A percentile compares a stretch with the other conserved stretches of the same genome.
phyloP scores from a whole-genome alignment of 2,797 vertebrate genomes.

The Columba guinea region DNA sequence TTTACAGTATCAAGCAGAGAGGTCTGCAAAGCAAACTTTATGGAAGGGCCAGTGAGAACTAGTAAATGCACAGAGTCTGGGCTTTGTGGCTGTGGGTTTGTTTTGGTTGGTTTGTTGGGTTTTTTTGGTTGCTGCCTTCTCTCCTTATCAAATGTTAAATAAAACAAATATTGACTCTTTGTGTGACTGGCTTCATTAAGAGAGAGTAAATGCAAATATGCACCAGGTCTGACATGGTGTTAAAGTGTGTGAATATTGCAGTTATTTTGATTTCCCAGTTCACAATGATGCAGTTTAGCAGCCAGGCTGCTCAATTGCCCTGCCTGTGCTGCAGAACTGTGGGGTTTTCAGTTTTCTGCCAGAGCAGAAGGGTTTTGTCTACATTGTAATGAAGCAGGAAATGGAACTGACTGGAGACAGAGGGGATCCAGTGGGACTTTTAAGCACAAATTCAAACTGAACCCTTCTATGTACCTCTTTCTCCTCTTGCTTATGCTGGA shows the following conservation, averaged over 20 bases:
- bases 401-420: not conserved
- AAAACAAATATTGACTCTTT: not conserved
- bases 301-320: not conserved
- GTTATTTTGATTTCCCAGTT: not conserved
- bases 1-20: not conserved
- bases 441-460: not conserved
- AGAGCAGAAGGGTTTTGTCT: not conserved
- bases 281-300: not conserved
- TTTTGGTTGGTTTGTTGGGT: not conserved
- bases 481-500: not conserved
- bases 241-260: not conserved
- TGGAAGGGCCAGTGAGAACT: not conserved
- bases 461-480: not conserved
- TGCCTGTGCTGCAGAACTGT: not conserved
- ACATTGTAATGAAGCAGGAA: not conserved
- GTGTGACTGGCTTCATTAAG: not conserved
- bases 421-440: not conserved
- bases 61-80: too few relatives aligned
- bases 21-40: not conserved
- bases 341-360: not conserved
- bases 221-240: not conserved
- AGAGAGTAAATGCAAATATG: not conserved
- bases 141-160: not conserved
- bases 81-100: not conserved
- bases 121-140: not conserved